Evolutionary conservation across 2,113 vertebrate genomes (phyloP).

Genomic region (Himantopus leucocephalus): DNA sequence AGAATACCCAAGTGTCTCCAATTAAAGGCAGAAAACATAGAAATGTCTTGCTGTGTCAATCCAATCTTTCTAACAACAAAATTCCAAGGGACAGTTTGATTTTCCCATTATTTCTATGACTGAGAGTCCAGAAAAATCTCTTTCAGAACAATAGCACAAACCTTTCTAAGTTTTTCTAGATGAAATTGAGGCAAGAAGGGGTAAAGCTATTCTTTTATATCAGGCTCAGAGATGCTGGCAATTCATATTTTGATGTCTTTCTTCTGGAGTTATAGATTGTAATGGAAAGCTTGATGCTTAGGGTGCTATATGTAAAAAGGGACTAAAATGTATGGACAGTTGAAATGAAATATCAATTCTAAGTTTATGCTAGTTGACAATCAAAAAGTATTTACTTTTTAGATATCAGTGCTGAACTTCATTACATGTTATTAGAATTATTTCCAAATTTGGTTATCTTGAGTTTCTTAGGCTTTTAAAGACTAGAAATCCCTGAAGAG

Average conservation of each 20-base stretch:
- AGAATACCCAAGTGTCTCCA: not conserved
- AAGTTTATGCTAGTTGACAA: not conserved
- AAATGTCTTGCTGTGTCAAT: not conserved
- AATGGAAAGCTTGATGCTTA: not conserved
- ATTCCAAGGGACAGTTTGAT: not conserved
- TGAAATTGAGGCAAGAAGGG: not conserved
- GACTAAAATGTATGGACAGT: not conserved
- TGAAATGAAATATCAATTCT: not conserved
- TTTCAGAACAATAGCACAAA: not conserved
- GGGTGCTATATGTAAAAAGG: not conserved
- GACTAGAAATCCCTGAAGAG: not conserved
- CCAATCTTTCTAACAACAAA: not conserved
- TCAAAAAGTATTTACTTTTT: not conserved
- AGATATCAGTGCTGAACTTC: not conserved
- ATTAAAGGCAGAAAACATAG: not conserved
- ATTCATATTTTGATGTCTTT: not conserved
- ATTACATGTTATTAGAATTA: not conserved
- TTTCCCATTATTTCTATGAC: not conserved
- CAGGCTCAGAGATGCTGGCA: no score
- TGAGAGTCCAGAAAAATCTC: not conserved
- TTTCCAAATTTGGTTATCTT: not conserved
- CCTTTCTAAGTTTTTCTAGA: not conserved
- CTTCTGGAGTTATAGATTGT: not conserved
- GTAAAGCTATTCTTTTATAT: not conserved
- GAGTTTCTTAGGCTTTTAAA: not conserved